Conservation (phyloP, 1,140 invertebrate species). For the Hesperophylax magnus region DNA sequence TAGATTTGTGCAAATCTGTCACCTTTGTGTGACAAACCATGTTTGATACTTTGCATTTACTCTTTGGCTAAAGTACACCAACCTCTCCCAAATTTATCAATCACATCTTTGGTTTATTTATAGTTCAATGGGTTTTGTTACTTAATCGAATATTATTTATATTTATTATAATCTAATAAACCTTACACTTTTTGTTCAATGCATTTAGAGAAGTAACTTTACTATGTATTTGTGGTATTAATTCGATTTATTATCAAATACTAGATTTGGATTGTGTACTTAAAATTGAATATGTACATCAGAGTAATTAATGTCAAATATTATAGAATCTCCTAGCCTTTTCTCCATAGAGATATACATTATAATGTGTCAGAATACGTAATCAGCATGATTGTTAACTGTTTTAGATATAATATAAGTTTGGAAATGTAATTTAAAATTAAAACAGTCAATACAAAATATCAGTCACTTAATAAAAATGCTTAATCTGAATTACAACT, state of each 20-base stretch:
- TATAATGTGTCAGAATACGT: conserved; percentile 11
- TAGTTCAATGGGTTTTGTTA: background rate
- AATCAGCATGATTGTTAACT: conserved; percentile 29
- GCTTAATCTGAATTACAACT: conserved; percentile 20
- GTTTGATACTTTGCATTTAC: conserved; percentile 15
- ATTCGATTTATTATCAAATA: background rate
- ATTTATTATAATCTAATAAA: conserved; percentile 7
- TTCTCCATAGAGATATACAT: conserved; percentile 14
- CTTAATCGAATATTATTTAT: background rate
- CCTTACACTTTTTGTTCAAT: background rate
- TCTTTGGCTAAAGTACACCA: background rate
- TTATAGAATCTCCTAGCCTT: conserved; percentile 14
- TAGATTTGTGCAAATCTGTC: conserved; percentile 12
- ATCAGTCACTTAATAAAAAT: conserved; percentile 30
- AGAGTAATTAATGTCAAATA: background rate
- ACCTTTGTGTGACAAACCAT: background rate
- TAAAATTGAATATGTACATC: background rate
- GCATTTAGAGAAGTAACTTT: conserved; percentile 12
- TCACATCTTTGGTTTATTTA: too few relatives aligned
- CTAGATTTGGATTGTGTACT: conserved; percentile 10
- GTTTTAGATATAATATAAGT: conserved; percentile 6
- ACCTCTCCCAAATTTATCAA: background rate
- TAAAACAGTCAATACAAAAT: conserved; percentile 3
- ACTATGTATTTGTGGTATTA: background rate
- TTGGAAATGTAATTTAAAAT: conserved; percentile 21